Evolutionary conservation across 2,888 invertebrate genomes (phyloP).

Genomic region (Eristalinus sepulchralis): DNA sequence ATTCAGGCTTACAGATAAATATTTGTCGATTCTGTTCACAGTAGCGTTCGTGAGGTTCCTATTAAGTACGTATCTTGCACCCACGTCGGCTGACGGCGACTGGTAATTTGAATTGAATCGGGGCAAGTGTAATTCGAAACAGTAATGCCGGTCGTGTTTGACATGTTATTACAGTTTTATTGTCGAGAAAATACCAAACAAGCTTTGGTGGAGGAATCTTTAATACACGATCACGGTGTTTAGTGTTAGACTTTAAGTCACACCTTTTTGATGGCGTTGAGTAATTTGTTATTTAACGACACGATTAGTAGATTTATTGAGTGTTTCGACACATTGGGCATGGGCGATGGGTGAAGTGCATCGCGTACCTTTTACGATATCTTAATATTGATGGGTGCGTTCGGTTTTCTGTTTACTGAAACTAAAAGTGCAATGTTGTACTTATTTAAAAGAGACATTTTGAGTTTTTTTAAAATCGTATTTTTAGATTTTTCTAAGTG

Average conservation of each 20-base stretch:
- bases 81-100: background rate
- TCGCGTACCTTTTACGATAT: too few relatives aligned
- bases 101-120: background rate
- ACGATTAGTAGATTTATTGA: background rate
- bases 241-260: background rate
- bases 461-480: too few relatives aligned
- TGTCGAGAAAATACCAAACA: background rate
- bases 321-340: background rate
- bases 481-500: too few relatives aligned
- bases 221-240: background rate
- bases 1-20: background rate
- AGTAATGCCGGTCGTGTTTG: background rate
- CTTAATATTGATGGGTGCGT: too few relatives aligned
- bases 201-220: background rate
- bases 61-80: background rate
- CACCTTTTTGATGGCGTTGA: background rate
- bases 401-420: too few relatives aligned
- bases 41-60: background rate
- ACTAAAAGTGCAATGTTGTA: too few relatives aligned
- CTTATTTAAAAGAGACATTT: too few relatives aligned
- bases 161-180: background rate
- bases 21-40: conserved; percentile 3
- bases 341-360: background rate
- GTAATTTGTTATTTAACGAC: background rate
- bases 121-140: background rate